Percentiles rank a stretch among this genome's conserved stretches.
Evolutionary conservation across 2,797 vertebrate genomes (phyloP).

Genomic region (Nyctalus aviator): DNA sequence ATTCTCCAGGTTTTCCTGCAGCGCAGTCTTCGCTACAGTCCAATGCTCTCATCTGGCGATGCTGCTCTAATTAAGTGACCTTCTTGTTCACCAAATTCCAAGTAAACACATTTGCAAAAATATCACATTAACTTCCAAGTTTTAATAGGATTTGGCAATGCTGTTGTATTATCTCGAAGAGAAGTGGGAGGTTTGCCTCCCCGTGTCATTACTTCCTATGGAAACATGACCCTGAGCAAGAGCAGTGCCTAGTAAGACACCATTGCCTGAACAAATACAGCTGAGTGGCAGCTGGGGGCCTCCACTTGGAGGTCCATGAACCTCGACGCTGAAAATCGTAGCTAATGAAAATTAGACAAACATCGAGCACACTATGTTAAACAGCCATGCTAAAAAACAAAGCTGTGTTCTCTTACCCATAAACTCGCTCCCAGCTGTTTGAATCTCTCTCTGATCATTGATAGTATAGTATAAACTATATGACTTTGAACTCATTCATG

Average conservation of each 20-base stretch:
- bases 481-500: not conserved
- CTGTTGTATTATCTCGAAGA: not conserved
- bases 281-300: not conserved
- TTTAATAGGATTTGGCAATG: fast-evolving
- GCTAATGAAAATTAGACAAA: not conserved
- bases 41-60: fast-evolving
- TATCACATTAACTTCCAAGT: not conserved
- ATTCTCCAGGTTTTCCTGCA: too few species aligned
- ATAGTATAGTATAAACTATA: not conserved
- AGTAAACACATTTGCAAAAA: conserved; percentile 58
- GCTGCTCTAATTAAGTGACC: not conserved
- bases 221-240: not conserved
- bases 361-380: not conserved
- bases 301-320: not conserved
- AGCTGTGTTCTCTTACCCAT: not conserved
- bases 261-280: not conserved
- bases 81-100: not conserved
- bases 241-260: not conserved
- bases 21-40: not conserved
- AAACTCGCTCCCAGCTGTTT: not conserved
- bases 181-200: not conserved
- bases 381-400: not conserved
- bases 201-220: not conserved
- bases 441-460: not conserved
- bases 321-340: not conserved